These are phyloP conservation scores for Lerema accius DNA, from an alignment of 1,140 invertebrate genomes.

Conservation along the genomic window DNA sequence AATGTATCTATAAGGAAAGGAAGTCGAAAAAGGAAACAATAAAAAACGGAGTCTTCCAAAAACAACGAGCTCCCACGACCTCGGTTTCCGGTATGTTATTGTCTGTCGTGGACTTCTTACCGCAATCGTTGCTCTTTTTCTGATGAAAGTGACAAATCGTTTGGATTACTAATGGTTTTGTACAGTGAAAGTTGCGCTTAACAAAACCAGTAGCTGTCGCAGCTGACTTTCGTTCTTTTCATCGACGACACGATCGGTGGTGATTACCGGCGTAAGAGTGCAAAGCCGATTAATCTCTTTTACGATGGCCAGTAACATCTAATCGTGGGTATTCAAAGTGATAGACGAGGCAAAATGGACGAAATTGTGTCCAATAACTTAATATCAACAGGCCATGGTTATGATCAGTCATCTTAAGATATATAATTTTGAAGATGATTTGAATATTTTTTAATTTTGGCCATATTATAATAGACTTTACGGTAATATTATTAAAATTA, in stretches of 20 bases:
- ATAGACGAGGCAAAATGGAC: too few species aligned
- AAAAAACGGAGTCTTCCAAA: background rate
- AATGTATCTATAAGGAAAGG: background rate
- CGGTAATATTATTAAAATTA: too few species aligned
- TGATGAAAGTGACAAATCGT: constrained; percentile 26
- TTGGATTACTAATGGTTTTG: constrained; percentile 2
- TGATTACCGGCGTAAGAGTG: background rate
- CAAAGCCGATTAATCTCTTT: background rate
- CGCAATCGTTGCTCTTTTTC: constrained; percentile 3
- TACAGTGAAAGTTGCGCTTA: constrained; percentile 22
- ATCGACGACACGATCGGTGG: background rate
- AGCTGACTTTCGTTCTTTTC: background rate
- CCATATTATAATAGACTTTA: too few species aligned
- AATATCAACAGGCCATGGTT: too few species aligned
- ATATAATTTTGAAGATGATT: too few species aligned
- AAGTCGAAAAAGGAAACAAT: background rate
- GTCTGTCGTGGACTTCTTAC: constrained; percentile 2
- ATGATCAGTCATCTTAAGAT: too few species aligned
- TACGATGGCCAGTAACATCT: background rate
- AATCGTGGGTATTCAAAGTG: too few species aligned
- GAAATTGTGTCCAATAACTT: too few species aligned
- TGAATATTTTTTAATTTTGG: too few species aligned
- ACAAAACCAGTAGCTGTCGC: constrained; percentile 12
- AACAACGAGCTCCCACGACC: background rate
- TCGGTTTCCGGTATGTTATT: constrained; percentile 9